Base-by-base conservation (phyloP, 2,797 vertebrate species). In the Clarias fuscus region DNA sequence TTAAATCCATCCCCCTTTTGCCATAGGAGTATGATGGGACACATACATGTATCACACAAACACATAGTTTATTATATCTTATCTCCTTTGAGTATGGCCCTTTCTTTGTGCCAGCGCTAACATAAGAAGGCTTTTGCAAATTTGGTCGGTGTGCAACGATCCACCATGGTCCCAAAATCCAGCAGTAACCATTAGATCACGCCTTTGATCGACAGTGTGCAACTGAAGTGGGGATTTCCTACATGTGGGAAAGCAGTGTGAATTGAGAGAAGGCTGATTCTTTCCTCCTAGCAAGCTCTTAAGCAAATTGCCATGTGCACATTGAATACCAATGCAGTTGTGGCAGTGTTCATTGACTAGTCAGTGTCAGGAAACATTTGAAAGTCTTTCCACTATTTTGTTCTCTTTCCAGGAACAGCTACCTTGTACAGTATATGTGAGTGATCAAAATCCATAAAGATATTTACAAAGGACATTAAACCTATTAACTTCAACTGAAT, bases 191-290 rank as follows among this genome's bases (percentile, higher is more conserved):
- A 40, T 89, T 76, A 84, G 87, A 90, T 90, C 90, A 87, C 86
- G 91, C 76, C 85, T 91, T 85, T 64, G 88, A 91, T 91, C 83
- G 75, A 90, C 88, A 90, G 84, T 40, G 86, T 86, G 89, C 90
- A 92, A 91, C 85, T 88, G 83, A 91, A 91, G 89, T 84, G 82
- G 81, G 88, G 88, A 91, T 90, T 90, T 91, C 85, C 88, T 89
- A 86, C 84, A 86, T 87, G 89, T 89, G 88, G 86, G 89, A 90
- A 90, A 87, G 85, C 87, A 86, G 88, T 80, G 62, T 89, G 88
- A 91, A 90, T 84, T 84, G 84, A 90, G 82, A 89, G 81, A 87
- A 82, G 73, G 82, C 81, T 85, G 85, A 82, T 56, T 86, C 71
- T 85, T 88, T 77, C 67, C 86, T 86, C 75, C 86, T 88, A 87